Conservation (phyloP, 2,888 invertebrate genomes). For the Idaea dimidiata region DNA sequence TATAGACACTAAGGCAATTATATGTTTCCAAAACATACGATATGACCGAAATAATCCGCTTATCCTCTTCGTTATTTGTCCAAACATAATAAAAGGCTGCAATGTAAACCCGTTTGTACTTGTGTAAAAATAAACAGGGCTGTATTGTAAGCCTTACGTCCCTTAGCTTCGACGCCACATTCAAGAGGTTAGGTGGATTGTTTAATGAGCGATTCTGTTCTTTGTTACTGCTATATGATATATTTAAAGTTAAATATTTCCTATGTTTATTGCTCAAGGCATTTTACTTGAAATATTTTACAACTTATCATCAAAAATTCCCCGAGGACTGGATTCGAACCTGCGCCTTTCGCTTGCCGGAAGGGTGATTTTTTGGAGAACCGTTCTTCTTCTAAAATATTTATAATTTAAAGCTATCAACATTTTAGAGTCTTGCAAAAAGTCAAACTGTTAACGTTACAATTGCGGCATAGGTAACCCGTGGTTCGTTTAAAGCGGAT, state of each 20-base stretch:
- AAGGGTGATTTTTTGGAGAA: too few relatives aligned
- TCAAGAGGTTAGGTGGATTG: constrained; percentile 65
- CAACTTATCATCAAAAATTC: too few relatives aligned
- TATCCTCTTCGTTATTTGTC: constrained; percentile 15
- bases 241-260: constrained; percentile 65
- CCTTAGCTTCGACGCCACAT: constrained; percentile 23
- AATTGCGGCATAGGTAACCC: too few relatives aligned
- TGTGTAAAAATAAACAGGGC: constrained; percentile 31
- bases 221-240: constrained; percentile 34
- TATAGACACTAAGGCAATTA: not conserved
- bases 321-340: too few relatives aligned
- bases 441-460: too few relatives aligned
- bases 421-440: constrained; percentile 68
- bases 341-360: too few relatives aligned
- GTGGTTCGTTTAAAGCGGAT: too few relatives aligned
- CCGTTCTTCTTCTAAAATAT: too few relatives aligned
- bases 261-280: too few relatives aligned
- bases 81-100: constrained; percentile 28
- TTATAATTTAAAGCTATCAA: too few relatives aligned
- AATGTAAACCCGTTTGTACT: constrained; percentile 27
- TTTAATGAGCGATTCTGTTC: constrained; percentile 62
- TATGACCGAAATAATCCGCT: not conserved
- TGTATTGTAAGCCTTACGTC: constrained; percentile 21
- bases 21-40: not conserved
- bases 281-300: too few relatives aligned